Evolutionary conservation across 2,888 invertebrate genomes (phyloP).

Genomic region (Tenthredo scrophulariae): DNA sequence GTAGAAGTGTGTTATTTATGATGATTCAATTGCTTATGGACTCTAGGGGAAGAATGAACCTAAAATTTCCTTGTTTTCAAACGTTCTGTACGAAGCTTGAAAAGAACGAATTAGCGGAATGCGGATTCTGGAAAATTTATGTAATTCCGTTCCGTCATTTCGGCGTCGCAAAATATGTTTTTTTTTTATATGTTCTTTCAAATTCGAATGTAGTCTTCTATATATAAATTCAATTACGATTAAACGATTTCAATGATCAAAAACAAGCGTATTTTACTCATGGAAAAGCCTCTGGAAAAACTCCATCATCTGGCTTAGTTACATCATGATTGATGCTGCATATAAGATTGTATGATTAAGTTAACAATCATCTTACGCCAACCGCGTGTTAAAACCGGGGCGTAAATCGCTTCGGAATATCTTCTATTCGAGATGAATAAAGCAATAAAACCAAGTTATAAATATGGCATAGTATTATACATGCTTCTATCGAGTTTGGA

Average conservation of each 20-base stretch:
- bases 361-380: too few species aligned
- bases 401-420: background rate
- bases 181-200: background rate
- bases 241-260: too few species aligned
- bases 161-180: background rate
- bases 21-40: background rate
- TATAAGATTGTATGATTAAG: too few species aligned
- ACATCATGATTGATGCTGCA: too few species aligned
- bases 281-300: too few species aligned
- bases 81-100: background rate
- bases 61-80: background rate
- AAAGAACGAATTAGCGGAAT: background rate
- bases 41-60: background rate
- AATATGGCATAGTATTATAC: background rate
- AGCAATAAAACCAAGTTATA: background rate
- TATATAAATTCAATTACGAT: background rate
- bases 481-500: background rate
- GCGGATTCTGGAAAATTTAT: background rate
- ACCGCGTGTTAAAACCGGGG: background rate
- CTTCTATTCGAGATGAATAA: background rate
- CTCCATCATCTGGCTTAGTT: too few species aligned
- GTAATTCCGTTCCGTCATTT: background rate
- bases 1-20: background rate
- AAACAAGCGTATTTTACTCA: too few species aligned
- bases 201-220: background rate